phyloP scores from a whole-genome alignment of 2,797 vertebrate species.

The Rhinoraja longicauda region DNA sequence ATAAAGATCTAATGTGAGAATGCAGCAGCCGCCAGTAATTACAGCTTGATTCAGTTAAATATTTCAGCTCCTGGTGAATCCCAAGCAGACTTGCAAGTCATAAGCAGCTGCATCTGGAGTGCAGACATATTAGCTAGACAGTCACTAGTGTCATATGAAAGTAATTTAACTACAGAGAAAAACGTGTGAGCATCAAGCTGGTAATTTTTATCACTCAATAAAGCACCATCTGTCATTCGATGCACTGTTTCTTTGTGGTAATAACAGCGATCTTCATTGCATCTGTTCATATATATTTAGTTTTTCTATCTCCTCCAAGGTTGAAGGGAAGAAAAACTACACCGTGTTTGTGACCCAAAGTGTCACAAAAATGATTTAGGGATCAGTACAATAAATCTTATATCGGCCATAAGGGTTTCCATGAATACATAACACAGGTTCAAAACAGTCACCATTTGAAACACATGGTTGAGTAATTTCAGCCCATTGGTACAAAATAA shows the following conservation, averaged over 20 bases:
- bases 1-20: slow-evolving; percentile 11
- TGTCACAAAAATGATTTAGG: not conserved
- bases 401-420: not conserved
- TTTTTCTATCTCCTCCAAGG: not conserved
- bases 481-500: not conserved
- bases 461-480: not conserved
- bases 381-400: not conserved
- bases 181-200: not conserved
- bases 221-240: slow-evolving; percentile 9
- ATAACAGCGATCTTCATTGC: not conserved
- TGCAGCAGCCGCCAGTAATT: slow-evolving; percentile 13
- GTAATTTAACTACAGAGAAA: not conserved
- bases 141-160: not conserved
- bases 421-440: not conserved
- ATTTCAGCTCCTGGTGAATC: not conserved
- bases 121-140: not conserved
- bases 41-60: slow-evolving; percentile 4
- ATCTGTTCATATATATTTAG: slow-evolving; percentile 25
- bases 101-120: slow-evolving; percentile 21
- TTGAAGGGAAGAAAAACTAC: not conserved
- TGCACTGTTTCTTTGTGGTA: not conserved
- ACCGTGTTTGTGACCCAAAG: not conserved
- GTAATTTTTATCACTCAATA: slow-evolving; percentile 15
- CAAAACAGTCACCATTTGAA: not conserved
- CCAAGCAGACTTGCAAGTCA: not conserved